phyloP scores from a whole-genome alignment of 1,140 invertebrate genomes.

The Teleogryllus occipitalis region DNA sequence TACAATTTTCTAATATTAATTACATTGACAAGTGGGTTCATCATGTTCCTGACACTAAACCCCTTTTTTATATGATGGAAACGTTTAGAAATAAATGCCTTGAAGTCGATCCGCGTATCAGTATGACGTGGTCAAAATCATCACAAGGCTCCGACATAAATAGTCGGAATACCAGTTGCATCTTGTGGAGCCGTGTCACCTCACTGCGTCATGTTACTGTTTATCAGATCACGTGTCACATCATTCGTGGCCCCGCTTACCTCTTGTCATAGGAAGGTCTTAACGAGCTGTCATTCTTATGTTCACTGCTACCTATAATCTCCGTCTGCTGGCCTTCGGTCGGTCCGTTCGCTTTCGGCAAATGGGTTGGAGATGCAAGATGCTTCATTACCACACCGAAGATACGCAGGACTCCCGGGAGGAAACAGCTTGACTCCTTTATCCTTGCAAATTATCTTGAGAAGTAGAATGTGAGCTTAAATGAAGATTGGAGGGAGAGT shows the following conservation, averaged over 20 bases:
- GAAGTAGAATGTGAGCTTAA: too few relatives aligned
- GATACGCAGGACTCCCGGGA: neutral
- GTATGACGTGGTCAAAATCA: too few relatives aligned
- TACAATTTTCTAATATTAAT: too few relatives aligned
- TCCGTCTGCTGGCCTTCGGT: neutral
- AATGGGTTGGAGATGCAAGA: neutral
- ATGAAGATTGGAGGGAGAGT: too few relatives aligned
- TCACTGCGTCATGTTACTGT: neutral
- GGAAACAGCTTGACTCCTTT: neutral
- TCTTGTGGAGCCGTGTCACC: neutral
- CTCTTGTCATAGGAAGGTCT: neutral
- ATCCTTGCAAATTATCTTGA: neutral
- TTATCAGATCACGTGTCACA: neutral
- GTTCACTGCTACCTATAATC: neutral
- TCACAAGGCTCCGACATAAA: too few relatives aligned
- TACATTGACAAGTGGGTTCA: too few relatives aligned
- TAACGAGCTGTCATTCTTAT: neutral
- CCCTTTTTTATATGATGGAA: too few relatives aligned
- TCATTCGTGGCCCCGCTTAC: neutral
- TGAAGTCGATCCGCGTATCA: too few relatives aligned
- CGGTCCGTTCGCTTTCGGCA: neutral
- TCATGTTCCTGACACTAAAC: too few relatives aligned
- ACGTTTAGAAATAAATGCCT: too few relatives aligned
- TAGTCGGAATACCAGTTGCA: too few relatives aligned
- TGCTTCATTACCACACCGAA: neutral